Evolutionary conservation across 2,888 invertebrate genomes (phyloP).

Genomic region (Agelastica alni): DNA sequence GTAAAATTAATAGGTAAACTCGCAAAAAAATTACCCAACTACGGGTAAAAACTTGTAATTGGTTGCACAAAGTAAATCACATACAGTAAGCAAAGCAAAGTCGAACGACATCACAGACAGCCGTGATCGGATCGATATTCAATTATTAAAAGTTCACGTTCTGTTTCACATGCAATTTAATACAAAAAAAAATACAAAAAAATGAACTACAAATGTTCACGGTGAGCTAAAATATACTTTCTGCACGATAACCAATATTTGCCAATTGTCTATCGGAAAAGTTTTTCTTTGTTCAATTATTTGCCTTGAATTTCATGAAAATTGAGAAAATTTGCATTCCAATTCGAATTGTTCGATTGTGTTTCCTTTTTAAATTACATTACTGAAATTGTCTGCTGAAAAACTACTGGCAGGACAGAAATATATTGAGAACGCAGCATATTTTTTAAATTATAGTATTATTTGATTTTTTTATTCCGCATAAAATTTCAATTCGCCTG

Average conservation of each 20-base stretch:
- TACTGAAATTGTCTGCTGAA: constrained; percentile 4
- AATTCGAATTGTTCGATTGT: constrained; percentile 22
- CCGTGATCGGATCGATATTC: constrained; percentile 43
- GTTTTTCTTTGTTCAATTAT: constrained; percentile 33
- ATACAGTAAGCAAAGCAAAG: constrained; percentile 45
- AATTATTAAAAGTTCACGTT: constrained; percentile 47
- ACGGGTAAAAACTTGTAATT: constrained; percentile 49
- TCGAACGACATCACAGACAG: constrained; percentile 34
- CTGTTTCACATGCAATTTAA: constrained; percentile 39
- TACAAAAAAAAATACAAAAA: too few species aligned
- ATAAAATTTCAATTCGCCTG: too few species aligned
- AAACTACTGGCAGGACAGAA: constrained; percentile 6
- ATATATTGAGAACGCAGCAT: too few species aligned
- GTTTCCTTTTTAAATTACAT: constrained; percentile 17
- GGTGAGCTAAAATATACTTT: constrained; percentile 33
- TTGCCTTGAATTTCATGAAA: constrained; percentile 27
- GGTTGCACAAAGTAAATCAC: constrained; percentile 51
- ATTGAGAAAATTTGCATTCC: constrained; percentile 30
- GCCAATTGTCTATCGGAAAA: constrained; percentile 36
- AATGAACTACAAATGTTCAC: constrained; percentile 35
- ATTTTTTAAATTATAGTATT: too few species aligned
- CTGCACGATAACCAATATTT: constrained; percentile 38
- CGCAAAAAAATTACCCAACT: constrained; percentile 40
- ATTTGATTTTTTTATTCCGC: too few species aligned
- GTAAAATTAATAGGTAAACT: constrained; percentile 36